These are phyloP conservation scores for Heterocephalus glaber DNA, from an alignment of 2,113 vertebrate genomes.

Conservation along the genomic window DNA sequence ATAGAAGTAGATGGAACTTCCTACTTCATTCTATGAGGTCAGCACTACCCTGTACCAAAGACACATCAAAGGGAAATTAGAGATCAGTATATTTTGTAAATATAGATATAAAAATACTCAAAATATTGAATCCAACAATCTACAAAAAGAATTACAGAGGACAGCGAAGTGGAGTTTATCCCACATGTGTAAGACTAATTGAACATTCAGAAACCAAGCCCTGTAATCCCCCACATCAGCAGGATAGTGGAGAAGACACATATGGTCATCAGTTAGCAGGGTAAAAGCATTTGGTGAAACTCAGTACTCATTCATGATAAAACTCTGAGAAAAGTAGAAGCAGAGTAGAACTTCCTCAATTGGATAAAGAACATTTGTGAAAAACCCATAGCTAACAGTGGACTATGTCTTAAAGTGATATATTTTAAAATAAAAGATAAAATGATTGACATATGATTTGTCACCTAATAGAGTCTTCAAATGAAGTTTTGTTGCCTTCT, in stretches of 20 bases:
- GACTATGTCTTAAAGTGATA: not conserved
- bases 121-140: not conserved
- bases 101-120: not conserved
- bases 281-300: not conserved
- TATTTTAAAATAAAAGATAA: slow-evolving; percentile 11
- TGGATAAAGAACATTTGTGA: not conserved
- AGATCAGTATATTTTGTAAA: not conserved
- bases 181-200: not conserved
- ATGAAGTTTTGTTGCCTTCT: slow-evolving; percentile 5
- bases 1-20: not conserved
- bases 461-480: not conserved
- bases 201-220: not conserved
- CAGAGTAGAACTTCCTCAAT: not conserved
- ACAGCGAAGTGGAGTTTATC: not conserved
- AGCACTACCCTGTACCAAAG: not conserved
- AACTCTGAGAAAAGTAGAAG: not conserved
- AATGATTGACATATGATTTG: not conserved
- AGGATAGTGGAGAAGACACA: not conserved
- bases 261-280: not conserved
- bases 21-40: not conserved
- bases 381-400: not conserved
- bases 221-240: not conserved
- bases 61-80: not conserved
- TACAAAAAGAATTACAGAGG: not conserved
- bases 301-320: not conserved